Conservation (phyloP, 2,888 invertebrate genomes). For the Megaustenia siamemsis region DNA sequence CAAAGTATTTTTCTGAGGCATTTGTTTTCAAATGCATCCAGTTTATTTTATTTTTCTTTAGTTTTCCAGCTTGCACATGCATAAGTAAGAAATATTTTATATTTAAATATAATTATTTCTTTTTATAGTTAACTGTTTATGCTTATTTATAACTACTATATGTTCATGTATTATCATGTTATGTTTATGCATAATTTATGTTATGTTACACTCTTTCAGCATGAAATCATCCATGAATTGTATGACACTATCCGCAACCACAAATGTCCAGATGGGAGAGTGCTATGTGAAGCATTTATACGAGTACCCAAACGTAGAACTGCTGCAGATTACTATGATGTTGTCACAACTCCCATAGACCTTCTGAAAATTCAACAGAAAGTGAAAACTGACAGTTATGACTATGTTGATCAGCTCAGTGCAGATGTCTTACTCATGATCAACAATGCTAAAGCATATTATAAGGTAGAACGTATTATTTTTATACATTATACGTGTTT, state of each 20-base stretch:
- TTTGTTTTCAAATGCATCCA: too few species aligned
- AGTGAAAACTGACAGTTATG: slow-evolving; percentile 97
- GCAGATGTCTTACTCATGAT: slow-evolving; percentile 94
- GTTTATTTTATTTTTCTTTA: too few species aligned
- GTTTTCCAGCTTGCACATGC: too few species aligned
- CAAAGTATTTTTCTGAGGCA: too few species aligned
- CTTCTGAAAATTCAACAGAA: slow-evolving; percentile 96
- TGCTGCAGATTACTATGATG: slow-evolving; percentile 83
- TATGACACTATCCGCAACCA: slow-evolving; percentile 94
- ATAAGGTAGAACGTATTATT: slow-evolving; percentile 86
- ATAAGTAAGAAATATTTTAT: background rate
- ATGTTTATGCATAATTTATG: background rate
- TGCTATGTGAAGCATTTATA: slow-evolving; percentile 95
- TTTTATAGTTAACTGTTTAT: background rate
- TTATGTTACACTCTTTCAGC: slow-evolving; percentile 65
- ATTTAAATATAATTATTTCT: background rate
- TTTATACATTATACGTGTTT: too few species aligned
- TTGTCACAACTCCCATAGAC: slow-evolving; percentile 96
- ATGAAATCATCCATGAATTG: slow-evolving; percentile 87
- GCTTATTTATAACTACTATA: too few species aligned
- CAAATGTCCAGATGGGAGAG: slow-evolving; percentile 93
- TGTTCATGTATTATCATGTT: too few species aligned
- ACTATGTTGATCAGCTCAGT: slow-evolving; percentile 93
- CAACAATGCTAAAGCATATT: slow-evolving; percentile 96
- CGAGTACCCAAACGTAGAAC: slow-evolving; percentile 91